Evolutionary conservation across 2,888 invertebrate genomes (phyloP), one percentile per base, ranked within the genome.

Genomic region (Cerastis leucographa): DNA sequence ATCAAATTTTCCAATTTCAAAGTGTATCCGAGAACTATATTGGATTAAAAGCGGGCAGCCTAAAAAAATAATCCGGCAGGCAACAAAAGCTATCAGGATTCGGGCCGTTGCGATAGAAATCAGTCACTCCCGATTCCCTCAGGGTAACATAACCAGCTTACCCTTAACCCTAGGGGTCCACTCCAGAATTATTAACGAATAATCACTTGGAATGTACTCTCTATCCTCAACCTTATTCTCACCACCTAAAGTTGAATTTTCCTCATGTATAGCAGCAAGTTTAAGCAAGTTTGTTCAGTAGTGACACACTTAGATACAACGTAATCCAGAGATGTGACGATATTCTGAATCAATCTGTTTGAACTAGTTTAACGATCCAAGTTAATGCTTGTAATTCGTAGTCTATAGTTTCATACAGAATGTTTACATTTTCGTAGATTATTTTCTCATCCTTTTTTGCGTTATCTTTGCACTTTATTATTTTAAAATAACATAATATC

Each of bases 171-270:
- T 78, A 71, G 69, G 87, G 89, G 89, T 87, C 91, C 88, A 89
- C 88, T 89, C 84, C 77, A 87, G 91, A 92, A 92, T 91, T 92
- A 92, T 91, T 92, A 90, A 92, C 90, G 85, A 89, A 85, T 83
- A 84, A 88, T 82, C 85, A 80, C 77, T 71, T 69, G 40, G 40
- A 71, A 25, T 25, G 25, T 51, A n/a, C 79, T 80, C 65, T 46
- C 56, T 14, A 87, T 66, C 78, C 71, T 74, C n/a, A 85, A 81
- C 84, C 83, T 74, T 88, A 85, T 75, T 9, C 0, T 22, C 8
- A 12, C 19, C 8, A 1, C 1, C 8, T 75, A 86, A 81, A 83
- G 87, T 84, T 68, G 14, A 71, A 71, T 78, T 78, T 82, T 12
- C 64, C n/a, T 25, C 6, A 42, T 46, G 0, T 7, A 14, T 2